These are phyloP conservation scores for Drosophila nannoptera DNA, from an alignment of 1,140 invertebrate species.

Conservation along the genomic window DNA sequence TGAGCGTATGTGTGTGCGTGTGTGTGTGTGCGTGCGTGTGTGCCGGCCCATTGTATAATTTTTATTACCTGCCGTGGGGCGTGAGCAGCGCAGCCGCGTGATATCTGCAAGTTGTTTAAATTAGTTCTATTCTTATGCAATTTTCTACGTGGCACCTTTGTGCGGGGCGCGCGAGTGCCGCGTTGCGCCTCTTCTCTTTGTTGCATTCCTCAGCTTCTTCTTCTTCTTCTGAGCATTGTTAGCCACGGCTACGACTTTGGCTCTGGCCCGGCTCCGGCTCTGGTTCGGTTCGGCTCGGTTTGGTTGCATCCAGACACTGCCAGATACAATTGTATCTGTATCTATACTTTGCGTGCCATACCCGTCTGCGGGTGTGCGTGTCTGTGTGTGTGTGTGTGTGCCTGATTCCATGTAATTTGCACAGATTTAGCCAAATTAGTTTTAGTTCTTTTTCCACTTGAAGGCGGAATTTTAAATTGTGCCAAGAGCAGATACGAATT, in stretches of 20 bases:
- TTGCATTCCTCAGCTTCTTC: slow-evolving; percentile 26
- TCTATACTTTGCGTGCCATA: slow-evolving; percentile 34
- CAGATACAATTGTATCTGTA: slow-evolving; percentile 32
- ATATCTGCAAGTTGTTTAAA: slow-evolving; percentile 72
- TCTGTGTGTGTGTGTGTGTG: slow-evolving; percentile 3
- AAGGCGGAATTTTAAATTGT: slow-evolving; percentile 43
- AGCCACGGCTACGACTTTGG: slow-evolving; percentile 14
- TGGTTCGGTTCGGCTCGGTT: slow-evolving; percentile 18
- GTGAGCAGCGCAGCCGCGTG: slow-evolving; percentile 23
- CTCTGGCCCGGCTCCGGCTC: slow-evolving; percentile 10
- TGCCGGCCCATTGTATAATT: slow-evolving; percentile 59
- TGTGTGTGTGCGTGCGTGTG: too few relatives aligned
- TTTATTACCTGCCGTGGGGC: slow-evolving; percentile 51
- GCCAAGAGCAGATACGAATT: slow-evolving; percentile 42
- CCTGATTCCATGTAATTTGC: slow-evolving; percentile 54
- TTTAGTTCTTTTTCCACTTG: slow-evolving; percentile 46
- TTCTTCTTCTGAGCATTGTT: slow-evolving; percentile 34
- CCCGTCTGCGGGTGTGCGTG: slow-evolving; percentile 12
- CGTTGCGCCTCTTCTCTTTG: slow-evolving; percentile 11
- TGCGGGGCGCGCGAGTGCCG: slow-evolving; percentile 39
- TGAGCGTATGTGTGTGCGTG: too few relatives aligned
- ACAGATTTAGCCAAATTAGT: slow-evolving; percentile 61
- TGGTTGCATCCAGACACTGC: slow-evolving; percentile 49
- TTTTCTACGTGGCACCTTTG: slow-evolving; percentile 75
- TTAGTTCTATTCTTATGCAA: slow-evolving; percentile 75